phyloP scores from a whole-genome alignment of 2,797 vertebrate genomes.

The Neomorphus geoffroyi region DNA sequence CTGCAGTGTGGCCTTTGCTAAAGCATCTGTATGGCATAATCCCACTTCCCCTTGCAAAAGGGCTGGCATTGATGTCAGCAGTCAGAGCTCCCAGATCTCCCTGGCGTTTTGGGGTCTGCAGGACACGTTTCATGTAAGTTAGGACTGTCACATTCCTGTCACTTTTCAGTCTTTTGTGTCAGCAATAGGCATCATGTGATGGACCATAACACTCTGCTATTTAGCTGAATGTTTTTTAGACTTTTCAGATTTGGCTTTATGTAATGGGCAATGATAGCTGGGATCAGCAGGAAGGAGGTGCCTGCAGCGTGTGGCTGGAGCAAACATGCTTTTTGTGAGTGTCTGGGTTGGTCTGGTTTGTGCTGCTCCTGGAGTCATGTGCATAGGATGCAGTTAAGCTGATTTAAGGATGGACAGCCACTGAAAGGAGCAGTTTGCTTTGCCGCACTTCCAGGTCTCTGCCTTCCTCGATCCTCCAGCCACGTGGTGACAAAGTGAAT shows the following conservation, averaged over 20 bases:
- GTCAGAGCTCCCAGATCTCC: fast-evolving
- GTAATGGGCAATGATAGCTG: neutral
- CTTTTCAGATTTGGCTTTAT: neutral
- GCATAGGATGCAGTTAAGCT: neutral
- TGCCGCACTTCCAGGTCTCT: neutral
- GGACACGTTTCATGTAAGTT: neutral
- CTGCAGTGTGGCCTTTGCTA: neutral
- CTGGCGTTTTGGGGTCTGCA: neutral
- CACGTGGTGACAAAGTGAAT: slow-evolving; percentile 24
- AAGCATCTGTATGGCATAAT: neutral
- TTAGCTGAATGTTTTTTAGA: neutral
- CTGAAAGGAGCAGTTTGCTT: slow-evolving; percentile 2
- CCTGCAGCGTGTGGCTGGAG: neutral
- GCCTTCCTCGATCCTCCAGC: neutral
- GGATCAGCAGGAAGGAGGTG: neutral
- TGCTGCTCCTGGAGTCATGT: fast-evolving
- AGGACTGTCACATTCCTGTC: neutral
- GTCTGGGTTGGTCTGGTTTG: neutral
- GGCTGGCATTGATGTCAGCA: neutral
- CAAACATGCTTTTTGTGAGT: neutral
- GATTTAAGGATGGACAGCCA: neutral
- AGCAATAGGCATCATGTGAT: neutral
- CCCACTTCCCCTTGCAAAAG: neutral
- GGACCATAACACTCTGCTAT: neutral
- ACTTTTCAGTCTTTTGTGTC: neutral